A percentile compares a stretch with the other conserved stretches of the same genome.
These are phyloP conservation scores for Stylophora pistillata DNA, from an alignment of 64 coral and sea anemone genomes.

Conservation along the genomic window DNA sequence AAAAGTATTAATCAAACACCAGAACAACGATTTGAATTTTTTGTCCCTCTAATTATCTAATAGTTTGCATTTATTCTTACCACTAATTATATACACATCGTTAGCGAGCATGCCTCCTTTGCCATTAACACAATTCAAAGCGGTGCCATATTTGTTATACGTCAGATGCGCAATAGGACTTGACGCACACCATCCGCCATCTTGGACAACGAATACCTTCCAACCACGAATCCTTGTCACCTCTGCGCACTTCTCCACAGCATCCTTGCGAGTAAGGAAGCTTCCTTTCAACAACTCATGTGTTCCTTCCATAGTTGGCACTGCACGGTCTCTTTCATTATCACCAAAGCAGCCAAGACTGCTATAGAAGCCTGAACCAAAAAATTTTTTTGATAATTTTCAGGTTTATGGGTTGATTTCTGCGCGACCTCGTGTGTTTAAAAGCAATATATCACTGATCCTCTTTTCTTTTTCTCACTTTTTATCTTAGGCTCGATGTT, in stretches of 20 bases:
- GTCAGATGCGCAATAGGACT: conserved; percentile 75
- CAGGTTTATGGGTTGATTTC: too few relatives aligned
- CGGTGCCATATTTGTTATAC: conserved; percentile 80
- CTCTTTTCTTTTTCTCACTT: too few relatives aligned
- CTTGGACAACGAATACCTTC: conserved; percentile 87
- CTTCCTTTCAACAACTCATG: conserved; percentile 67
- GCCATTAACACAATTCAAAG: conserved; percentile 80
- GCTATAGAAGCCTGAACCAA: conserved; percentile 73
- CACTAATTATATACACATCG: conserved; percentile 86
- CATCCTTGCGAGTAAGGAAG: conserved; percentile 72
- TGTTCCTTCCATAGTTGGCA: conserved; percentile 84
- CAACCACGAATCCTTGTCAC: conserved; percentile 78
- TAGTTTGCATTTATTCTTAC: conserved; percentile 19
- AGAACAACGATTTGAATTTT: neutral
- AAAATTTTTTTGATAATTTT: neutral
- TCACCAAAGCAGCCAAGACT: conserved; percentile 85
- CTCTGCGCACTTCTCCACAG: conserved; percentile 80
- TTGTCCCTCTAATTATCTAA: neutral
- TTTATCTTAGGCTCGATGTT: too few relatives aligned
- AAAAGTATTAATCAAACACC: too few relatives aligned
- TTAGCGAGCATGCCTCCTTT: conserved; percentile 89
- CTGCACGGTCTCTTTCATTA: conserved; percentile 64
- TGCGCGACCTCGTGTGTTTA: too few relatives aligned
- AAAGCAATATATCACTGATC: too few relatives aligned
- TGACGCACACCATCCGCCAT: conserved; percentile 93